phyloP scores from a whole-genome alignment of 1,140 invertebrate species.

The Neodiprion fabricii region DNA sequence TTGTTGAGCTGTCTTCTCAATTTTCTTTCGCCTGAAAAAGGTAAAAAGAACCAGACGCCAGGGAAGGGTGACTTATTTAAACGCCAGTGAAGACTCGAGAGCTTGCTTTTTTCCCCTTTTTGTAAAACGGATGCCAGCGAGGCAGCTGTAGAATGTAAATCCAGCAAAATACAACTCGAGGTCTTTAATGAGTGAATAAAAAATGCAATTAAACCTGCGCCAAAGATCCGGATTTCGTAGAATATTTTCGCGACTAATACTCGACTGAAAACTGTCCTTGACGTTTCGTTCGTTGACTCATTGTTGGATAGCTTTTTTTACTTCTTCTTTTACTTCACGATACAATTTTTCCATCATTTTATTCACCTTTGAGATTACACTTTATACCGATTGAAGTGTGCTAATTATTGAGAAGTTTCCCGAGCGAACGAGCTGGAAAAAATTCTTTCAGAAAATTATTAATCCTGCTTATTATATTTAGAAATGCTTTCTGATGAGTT shows the following conservation, averaged over 20 bases:
- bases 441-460: too few species aligned
- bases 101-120: background rate
- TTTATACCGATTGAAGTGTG: too few species aligned
- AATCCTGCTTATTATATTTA: too few species aligned
- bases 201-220: constrained; percentile 12
- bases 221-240: background rate
- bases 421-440: too few species aligned
- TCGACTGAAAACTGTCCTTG: too few species aligned
- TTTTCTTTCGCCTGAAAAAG: too few species aligned
- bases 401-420: too few species aligned
- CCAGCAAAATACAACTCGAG: background rate
- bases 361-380: too few species aligned
- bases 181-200: constrained; percentile 15
- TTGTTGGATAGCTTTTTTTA: background rate
- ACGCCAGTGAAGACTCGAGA: background rate
- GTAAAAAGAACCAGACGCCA: background rate
- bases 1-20: too few species aligned
- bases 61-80: constrained; percentile 1
- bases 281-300: too few species aligned
- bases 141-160: background rate
- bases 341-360: background rate
- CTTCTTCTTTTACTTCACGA: background rate
- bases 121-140: background rate
- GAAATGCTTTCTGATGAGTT: too few species aligned
- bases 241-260: too few species aligned